A percentile compares a stretch with the other conserved stretches of the same genome.
phyloP scores from a whole-genome alignment of 2,888 invertebrate genomes.

The Calliopum simillimum region DNA sequence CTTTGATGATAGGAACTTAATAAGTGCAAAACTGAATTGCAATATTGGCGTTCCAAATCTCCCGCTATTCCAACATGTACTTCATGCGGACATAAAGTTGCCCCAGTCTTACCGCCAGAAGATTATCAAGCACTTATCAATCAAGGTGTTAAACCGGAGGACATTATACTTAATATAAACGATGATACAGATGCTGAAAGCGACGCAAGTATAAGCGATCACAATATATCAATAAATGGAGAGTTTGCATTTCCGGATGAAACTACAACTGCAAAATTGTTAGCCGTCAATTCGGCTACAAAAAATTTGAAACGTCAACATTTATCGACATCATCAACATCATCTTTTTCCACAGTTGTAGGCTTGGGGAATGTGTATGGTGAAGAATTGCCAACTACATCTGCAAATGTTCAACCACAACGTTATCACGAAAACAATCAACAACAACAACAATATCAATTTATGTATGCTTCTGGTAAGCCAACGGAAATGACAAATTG shows the following conservation, averaged over 20 bases:
- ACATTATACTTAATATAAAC: constrained; percentile 62
- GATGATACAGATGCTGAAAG: constrained; percentile 61
- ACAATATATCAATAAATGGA: constrained; percentile 43
- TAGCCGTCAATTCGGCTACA: constrained; percentile 60
- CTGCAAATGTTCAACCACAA: constrained; percentile 23
- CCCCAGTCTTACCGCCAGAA: constrained; percentile 69
- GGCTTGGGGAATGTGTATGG: constrained; percentile 10
- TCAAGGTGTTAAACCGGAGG: constrained; percentile 72
- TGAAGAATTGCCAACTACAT: constrained; percentile 31
- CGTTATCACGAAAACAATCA: constrained; percentile 34
- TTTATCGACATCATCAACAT: constrained; percentile 32
- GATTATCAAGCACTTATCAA: constrained; percentile 74
- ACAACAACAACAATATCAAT: neutral
- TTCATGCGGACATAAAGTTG: constrained; percentile 76
- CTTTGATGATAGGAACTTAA: constrained; percentile 79
- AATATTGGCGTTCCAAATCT: constrained; percentile 91
- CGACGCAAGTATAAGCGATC: constrained; percentile 49
- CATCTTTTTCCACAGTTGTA: constrained; percentile 19
- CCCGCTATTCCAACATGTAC: constrained; percentile 82
- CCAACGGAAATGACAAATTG: constrained; percentile 42
- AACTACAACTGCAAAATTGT: constrained; percentile 62
- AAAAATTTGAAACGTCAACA: constrained; percentile 63
- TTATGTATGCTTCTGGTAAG: neutral
- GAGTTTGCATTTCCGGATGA: constrained; percentile 64
- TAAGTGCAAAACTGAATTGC: constrained; percentile 91